Evolutionary conservation across 2,888 invertebrate genomes (phyloP).

Genomic region (Tenthredo amoena): DNA sequence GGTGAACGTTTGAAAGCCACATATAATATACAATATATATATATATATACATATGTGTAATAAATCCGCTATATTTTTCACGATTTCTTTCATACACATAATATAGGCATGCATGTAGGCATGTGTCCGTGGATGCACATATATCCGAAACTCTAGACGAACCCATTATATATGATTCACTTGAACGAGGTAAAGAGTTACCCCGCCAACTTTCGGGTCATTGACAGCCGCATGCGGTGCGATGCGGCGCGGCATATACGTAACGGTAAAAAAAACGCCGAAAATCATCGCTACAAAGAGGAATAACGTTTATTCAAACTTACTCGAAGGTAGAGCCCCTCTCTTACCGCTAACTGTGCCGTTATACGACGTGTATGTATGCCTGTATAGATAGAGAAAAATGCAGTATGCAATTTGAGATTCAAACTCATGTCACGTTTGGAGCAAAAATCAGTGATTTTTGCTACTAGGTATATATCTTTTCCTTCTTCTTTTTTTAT

Average conservation of each 20-base stretch:
- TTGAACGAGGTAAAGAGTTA: constrained; percentile 16
- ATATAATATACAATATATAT: neutral
- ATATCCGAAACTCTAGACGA: neutral
- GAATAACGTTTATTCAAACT: constrained; percentile 52
- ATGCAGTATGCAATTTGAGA: constrained; percentile 6
- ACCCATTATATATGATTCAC: constrained; percentile 20
- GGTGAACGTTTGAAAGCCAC: constrained; percentile 12
- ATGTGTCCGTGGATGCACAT: neutral
- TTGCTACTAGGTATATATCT: neutral
- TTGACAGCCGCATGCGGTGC: constrained; percentile 68
- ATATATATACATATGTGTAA: neutral
- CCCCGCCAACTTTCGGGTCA: constrained; percentile 64
- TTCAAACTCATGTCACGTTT: neutral
- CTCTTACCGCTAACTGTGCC: neutral
- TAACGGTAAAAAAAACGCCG: constrained; percentile 75
- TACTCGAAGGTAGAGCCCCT: neutral
- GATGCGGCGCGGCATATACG: constrained; percentile 67
- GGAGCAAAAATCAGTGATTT: neutral
- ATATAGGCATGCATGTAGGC: neutral
- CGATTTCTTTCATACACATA: neutral
- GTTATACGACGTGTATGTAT: neutral
- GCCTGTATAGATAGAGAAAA: neutral
- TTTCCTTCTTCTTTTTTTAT: neutral
- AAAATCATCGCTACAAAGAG: constrained; percentile 61
- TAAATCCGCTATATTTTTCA: neutral